Conservation (phyloP, 2,888 invertebrate genomes). For the Dicyrtomina minuta region DNA sequence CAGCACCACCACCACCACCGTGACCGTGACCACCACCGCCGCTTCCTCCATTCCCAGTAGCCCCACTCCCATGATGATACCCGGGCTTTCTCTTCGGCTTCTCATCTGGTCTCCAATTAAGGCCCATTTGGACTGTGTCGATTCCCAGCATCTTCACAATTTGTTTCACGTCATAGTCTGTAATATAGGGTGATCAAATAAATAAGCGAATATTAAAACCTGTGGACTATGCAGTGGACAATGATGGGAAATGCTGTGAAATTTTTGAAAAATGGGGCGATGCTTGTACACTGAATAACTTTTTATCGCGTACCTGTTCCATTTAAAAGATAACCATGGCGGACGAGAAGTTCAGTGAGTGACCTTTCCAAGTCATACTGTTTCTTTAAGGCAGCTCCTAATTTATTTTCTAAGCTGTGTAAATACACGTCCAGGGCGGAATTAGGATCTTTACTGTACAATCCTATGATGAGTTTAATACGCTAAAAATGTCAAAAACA, state of each 20-base stretch:
- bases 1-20: too few relatives aligned
- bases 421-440: slow-evolving; percentile 32
- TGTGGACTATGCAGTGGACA: background rate
- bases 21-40: too few relatives aligned
- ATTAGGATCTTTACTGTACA: slow-evolving; percentile 38
- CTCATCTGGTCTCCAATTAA: slow-evolving; percentile 35
- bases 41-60: too few relatives aligned
- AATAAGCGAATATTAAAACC: background rate
- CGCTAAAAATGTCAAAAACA: slow-evolving; percentile 37
- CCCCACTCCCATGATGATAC: too few relatives aligned
- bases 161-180: slow-evolving; percentile 49
- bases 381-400: slow-evolving; percentile 37
- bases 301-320: slow-evolving; percentile 38
- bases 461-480: slow-evolving; percentile 32
- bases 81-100: background rate
- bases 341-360: slow-evolving; percentile 47
- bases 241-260: background rate
- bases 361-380: slow-evolving; percentile 45
- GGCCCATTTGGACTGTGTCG: slow-evolving; percentile 39
- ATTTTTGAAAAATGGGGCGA: background rate
- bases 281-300: too few relatives aligned
- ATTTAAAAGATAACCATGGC: slow-evolving; percentile 48
- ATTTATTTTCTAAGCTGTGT: slow-evolving; percentile 34
- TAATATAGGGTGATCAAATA: too few relatives aligned
- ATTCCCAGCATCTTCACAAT: slow-evolving; percentile 50